Base-by-base conservation (phyloP, 2,797 vertebrate species). In the Siniperca obscura region DNA sequence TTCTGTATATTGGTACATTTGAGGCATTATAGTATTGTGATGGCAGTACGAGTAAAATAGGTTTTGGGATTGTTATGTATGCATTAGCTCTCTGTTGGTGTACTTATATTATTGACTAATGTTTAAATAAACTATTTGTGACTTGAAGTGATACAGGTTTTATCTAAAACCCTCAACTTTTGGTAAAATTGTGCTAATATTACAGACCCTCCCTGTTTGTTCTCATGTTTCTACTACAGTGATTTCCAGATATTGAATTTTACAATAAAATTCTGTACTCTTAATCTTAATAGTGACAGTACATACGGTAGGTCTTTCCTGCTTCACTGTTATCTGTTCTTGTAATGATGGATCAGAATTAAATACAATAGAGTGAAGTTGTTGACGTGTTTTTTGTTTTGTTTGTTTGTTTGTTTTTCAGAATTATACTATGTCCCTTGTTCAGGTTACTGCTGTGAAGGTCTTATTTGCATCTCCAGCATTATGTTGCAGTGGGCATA, bases 1-100 rank as follows among this genome's bases (percentile, higher is more conserved):
- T 78, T 92, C 82, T 91, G 83, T 93, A 88, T 91, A 90, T 93
- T 91, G 87, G 90, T 87, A 91, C 82, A 89, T 87, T 89, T 85
- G 85, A 94, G 91, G 93, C 92, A 93, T 93, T 92, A 92, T 53
- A 68, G 16, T 70, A 56, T 84, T 57, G 74, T 74, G 78, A 86
- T 66, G 38, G 55, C 48, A 62, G 42, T 78, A 60, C 22, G 81
- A 61, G 59, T 74, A 25, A 72, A 86, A 85, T 71, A 65, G 69
- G 48, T 82, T 89, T 83, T 17, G 61, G 74, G 64, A 55, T 64
- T 71, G 84, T 87, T 84, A 36, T 70, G 68, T 87, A 80, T 87
- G 79, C 81, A 74, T 90, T 87, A 69, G 76, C 36, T 78, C 42
- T 84, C 53, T 80, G 57, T 87, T 81, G 70, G 73, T 95, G 83